phyloP scores from a whole-genome alignment of 2,888 invertebrate species.

The Aricia artaxerxes region DNA sequence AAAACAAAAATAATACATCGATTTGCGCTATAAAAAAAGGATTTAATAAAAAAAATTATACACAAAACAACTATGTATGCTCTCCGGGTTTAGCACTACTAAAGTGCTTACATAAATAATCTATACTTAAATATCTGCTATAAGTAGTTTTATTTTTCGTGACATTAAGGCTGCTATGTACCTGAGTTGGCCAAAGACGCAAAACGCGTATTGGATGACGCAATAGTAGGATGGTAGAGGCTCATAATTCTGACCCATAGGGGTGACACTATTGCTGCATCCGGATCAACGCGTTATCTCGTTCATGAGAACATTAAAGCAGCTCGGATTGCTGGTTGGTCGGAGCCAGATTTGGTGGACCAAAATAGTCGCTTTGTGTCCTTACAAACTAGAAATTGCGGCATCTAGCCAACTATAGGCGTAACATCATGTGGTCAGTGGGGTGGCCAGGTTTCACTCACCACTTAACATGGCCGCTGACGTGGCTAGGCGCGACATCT shows the following conservation, averaged over 20 bases:
- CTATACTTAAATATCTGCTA: constrained; percentile 6
- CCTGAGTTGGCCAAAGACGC: background rate
- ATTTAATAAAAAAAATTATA: background rate
- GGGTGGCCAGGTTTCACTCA: too few species aligned
- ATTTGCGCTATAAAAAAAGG: background rate
- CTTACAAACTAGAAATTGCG: background rate
- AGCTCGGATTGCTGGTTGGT: background rate
- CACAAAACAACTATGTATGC: background rate
- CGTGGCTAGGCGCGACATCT: background rate
- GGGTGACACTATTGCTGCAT: constrained; percentile 1
- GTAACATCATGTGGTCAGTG: background rate
- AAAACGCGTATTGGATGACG: background rate
- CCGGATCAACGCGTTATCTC: background rate
- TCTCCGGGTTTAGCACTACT: background rate
- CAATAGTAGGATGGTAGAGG: background rate
- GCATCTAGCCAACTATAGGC: background rate
- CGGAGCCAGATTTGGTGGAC: background rate
- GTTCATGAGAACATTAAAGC: background rate
- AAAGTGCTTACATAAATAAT: constrained; percentile 24
- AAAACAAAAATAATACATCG: background rate
- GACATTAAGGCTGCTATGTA: background rate
- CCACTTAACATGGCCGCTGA: background rate
- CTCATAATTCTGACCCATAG: constrained; percentile 10
- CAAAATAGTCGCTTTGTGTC: background rate
- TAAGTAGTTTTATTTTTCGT: background rate